phyloP scores from a whole-genome alignment of 1,140 invertebrate species.

The Anadara kagoshimensis region DNA sequence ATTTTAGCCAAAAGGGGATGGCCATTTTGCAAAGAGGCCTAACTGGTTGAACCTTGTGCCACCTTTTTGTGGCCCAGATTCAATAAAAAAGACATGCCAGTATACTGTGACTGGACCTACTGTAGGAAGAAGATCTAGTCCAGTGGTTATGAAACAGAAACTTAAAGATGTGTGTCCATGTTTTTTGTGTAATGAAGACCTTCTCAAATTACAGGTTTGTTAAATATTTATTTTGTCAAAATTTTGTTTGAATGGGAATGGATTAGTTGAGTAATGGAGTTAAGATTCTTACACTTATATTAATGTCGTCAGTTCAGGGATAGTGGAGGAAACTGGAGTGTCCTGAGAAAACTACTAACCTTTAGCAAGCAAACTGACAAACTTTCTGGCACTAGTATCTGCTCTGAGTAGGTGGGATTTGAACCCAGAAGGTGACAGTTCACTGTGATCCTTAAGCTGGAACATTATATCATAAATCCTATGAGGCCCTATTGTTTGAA shows the following conservation, averaged over 20 bases:
- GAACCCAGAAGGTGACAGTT: too few relatives aligned
- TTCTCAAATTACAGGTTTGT: conserved; percentile 31
- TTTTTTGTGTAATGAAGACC: conserved; percentile 22
- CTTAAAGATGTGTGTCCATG: conserved; percentile 10
- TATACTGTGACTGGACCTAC: conserved; percentile 9
- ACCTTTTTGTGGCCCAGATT: conserved; percentile 21
- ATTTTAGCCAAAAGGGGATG: conserved; percentile 22
- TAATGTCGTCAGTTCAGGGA: too few relatives aligned
- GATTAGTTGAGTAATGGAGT: neutral
- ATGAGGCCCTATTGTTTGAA: too few relatives aligned
- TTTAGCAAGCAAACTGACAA: too few relatives aligned
- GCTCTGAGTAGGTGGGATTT: too few relatives aligned
- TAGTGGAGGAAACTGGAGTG: too few relatives aligned
- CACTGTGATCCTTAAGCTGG: too few relatives aligned
- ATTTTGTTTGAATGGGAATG: neutral
- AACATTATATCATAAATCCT: too few relatives aligned
- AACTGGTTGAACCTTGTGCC: conserved; percentile 31
- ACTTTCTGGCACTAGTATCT: too few relatives aligned
- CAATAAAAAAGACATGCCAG: conserved; percentile 23
- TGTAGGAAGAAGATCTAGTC: neutral
- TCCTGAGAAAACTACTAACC: too few relatives aligned
- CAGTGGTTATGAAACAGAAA: neutral
- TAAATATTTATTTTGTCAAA: neutral
- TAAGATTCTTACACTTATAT: conserved; percentile 15
- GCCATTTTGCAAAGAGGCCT: conserved; percentile 26